Base-by-base conservation (phyloP, 2,113 vertebrate species). In the Atherinomorus stipes region DNA sequence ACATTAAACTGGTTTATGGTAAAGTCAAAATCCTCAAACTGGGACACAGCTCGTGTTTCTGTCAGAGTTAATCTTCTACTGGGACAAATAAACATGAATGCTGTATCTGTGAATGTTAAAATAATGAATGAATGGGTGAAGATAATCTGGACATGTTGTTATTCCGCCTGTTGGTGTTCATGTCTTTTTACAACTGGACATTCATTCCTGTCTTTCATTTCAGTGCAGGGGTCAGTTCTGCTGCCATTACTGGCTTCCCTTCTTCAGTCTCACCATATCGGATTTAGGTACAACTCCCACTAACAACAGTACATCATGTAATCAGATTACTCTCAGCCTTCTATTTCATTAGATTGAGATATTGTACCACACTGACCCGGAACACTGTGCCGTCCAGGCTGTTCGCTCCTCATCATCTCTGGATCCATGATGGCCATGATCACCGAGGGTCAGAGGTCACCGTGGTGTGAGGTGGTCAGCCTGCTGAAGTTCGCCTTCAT, bases 401-500 rank as follows among this genome's bases (percentile, higher is more conserved):
- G 88, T 68, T 91, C 92, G 3, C 34, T 88, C 22, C 74, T 94
- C 51, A 90, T 94, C 50, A 92, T 90, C 56, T 90, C 85, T 4
- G 73, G 91, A 60, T 94, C 94, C 34, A 68, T 94, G 52, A 13
- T 94, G 47, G 91, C 92, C 42, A 66, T 93, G 15, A 62, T 94
- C 54, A 91, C 82, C 0, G 85, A 82, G 26, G 93, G 91, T 85
- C 92, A 94, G 78, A 85, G 50, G 22, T 94, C 94, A 16, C 92
- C 93, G 0, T 94, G 93, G 94, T 94, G 94, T 74, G 91, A 94
- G 76, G 64, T 91, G 1, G 92, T 94, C 85, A 93, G 91, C 75
- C 80, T 94, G 81, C 88, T 94, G n/a, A 94, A 94, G 78, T 94
- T 94, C 53, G 83, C 92, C 62, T 94, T 94, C 79, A 91, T 94